Evolutionary conservation across 2,888 invertebrate species (phyloP).

Genomic region (Macroteleia sp.): DNA sequence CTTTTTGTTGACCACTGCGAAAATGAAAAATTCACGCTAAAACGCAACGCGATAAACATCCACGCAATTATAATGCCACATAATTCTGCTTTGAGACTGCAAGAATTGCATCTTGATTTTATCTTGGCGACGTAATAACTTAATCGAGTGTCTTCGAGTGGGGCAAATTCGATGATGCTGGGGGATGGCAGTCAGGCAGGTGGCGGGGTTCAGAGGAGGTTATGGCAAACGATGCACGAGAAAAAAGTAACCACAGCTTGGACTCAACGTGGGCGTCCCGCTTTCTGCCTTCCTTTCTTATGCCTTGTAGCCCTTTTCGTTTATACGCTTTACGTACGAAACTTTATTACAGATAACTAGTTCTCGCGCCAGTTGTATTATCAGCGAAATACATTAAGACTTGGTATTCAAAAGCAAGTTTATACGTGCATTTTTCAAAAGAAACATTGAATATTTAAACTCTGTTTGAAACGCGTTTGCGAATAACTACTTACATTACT

Average conservation of each 20-base stretch:
- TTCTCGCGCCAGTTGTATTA: slow-evolving; percentile 16
- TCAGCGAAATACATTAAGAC: slow-evolving; percentile 3
- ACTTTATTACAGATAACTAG: slow-evolving; percentile 41
- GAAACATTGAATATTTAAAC: too few relatives aligned
- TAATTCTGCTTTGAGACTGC: slow-evolving; percentile 3
- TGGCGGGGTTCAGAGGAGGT: slow-evolving; percentile 55
- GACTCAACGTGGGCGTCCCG: slow-evolving; percentile 65
- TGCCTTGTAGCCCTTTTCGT: slow-evolving; percentile 59
- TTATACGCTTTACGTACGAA: slow-evolving; percentile 33
- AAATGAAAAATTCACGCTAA: background rate
- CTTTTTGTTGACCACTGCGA: background rate
- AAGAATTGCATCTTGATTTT: slow-evolving; percentile 62
- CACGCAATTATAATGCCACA: slow-evolving; percentile 20
- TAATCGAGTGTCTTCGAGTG: slow-evolving; percentile 66
- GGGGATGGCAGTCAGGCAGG: slow-evolving; percentile 56
- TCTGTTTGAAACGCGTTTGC: too few relatives aligned
- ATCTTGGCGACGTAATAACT: slow-evolving; percentile 70
- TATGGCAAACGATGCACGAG: slow-evolving; percentile 38
- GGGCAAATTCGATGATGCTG: slow-evolving; percentile 61
- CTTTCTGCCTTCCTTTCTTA: slow-evolving; percentile 62
- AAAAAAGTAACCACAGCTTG: slow-evolving; percentile 46
- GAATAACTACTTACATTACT: too few relatives aligned
- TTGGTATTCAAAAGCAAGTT: background rate
- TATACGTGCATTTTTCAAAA: too few relatives aligned
- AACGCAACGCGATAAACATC: too few relatives aligned